phyloP scores from a whole-genome alignment of 2,888 invertebrate species.

The Tenthredo distinguenda region DNA sequence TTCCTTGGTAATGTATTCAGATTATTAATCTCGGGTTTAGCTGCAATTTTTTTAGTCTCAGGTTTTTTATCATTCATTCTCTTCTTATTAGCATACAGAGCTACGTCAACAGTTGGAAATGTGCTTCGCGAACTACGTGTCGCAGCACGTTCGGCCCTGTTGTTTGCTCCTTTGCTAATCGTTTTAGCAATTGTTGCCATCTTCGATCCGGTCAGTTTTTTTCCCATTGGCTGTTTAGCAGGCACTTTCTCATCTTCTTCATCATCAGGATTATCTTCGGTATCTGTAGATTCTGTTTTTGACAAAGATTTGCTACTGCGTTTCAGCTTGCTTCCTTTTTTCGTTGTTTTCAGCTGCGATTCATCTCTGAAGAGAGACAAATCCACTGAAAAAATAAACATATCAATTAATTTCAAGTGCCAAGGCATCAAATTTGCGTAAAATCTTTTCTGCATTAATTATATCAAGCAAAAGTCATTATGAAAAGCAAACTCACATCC shows the following conservation, averaged over 20 bases:
- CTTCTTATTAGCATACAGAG: conserved; percentile 64
- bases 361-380: conserved; percentile 91
- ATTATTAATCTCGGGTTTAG: conserved; percentile 65
- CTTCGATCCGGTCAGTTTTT: conserved; percentile 66
- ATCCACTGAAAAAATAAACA: conserved; percentile 83
- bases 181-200: conserved; percentile 71
- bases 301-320: conserved; percentile 65
- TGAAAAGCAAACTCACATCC: conserved; percentile 83
- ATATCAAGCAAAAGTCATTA: not conserved
- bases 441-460: too few species aligned
- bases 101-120: conserved; percentile 54
- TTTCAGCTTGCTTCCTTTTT: conserved; percentile 76
- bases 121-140: conserved; percentile 57
- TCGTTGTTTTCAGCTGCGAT: conserved; percentile 87
- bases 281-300: conserved; percentile 56
- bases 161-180: conserved; percentile 71
- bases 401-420: not conserved
- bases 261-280: conserved; percentile 52
- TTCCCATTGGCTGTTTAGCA: conserved; percentile 62
- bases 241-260: conserved; percentile 57
- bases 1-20: conserved; percentile 67
- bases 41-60: conserved; percentile 63
- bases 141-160: conserved; percentile 72
- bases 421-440: too few species aligned
- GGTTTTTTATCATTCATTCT: conserved; percentile 67